These are phyloP conservation scores for Illadopsis cleaveri DNA, from an alignment of 2,113 vertebrate genomes.

Conservation along the genomic window DNA sequence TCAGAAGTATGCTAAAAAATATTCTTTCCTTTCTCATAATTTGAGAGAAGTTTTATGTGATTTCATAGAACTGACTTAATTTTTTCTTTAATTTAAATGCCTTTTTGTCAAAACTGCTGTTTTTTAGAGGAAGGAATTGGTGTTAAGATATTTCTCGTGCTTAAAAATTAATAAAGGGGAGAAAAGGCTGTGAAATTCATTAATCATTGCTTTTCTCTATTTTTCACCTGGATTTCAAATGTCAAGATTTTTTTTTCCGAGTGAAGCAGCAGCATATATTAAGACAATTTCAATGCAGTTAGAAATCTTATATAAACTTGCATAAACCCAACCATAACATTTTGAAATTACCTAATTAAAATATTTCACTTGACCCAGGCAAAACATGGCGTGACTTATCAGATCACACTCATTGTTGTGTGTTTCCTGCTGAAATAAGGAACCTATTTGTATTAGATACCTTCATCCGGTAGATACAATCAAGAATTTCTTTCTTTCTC, in stretches of 20 bases:
- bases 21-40: background rate
- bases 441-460: conserved; percentile 37
- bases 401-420: conserved; percentile 40
- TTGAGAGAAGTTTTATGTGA: background rate
- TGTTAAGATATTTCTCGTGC: background rate
- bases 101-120: background rate
- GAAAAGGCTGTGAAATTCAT: background rate
- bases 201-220: background rate
- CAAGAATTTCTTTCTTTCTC: conserved; percentile 30
- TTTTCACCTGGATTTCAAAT: background rate
- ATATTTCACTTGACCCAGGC: background rate
- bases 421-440: conserved; percentile 49
- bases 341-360: conserved; percentile 1
- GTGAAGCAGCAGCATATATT: background rate
- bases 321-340: background rate
- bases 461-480: conserved; percentile 29
- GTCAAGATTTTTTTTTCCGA: background rate
- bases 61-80: background rate
- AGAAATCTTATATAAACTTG: background rate
- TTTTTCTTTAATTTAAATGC: background rate
- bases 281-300: background rate
- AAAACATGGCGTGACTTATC: conserved; percentile 18
- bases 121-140: background rate
- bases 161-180: background rate
- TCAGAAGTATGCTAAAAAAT: background rate